A percentile compares a stretch with the other conserved stretches of the same genome.
Conservation (phyloP, 2,113 vertebrate genomes). For the Nesogale talazaci region DNA sequence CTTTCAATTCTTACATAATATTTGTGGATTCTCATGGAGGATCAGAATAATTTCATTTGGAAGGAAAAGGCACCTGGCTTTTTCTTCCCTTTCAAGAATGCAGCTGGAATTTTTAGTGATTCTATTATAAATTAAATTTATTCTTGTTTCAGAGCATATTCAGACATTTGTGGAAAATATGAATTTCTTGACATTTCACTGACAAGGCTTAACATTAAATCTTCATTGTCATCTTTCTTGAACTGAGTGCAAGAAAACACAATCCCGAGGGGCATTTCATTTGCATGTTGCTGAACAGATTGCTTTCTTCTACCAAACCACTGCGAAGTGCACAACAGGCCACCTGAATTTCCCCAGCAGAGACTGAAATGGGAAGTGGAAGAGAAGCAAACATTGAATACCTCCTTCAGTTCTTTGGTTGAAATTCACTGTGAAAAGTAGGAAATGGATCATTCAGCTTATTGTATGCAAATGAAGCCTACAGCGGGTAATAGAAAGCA, state of each 20-base stretch:
- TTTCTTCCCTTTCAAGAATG: background rate
- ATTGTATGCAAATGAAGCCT: background rate
- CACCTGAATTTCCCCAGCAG: background rate
- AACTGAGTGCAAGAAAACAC: background rate
- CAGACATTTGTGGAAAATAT: background rate
- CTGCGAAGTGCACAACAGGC: background rate
- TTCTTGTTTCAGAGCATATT: background rate
- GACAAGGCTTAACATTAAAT: constrained; percentile 21
- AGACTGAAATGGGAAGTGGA: background rate
- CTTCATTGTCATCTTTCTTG: constrained; percentile 37
- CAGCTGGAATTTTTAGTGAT: background rate
- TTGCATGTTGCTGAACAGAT: constrained; percentile 51
- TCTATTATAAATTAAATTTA: background rate
- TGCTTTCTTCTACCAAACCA: constrained; percentile 42
- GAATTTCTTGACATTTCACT: background rate
- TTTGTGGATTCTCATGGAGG: background rate
- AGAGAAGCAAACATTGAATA: background rate
- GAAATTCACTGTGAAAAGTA: background rate
- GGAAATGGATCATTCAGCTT: background rate
- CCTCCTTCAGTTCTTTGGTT: background rate
- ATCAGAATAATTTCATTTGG: background rate
- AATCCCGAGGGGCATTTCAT: background rate
- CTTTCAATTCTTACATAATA: background rate
- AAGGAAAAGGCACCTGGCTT: background rate
- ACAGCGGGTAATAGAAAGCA: constrained; percentile 52